Evolutionary conservation across 2,113 vertebrate species (phyloP).

Genomic region (Psittacara wagleri): DNA sequence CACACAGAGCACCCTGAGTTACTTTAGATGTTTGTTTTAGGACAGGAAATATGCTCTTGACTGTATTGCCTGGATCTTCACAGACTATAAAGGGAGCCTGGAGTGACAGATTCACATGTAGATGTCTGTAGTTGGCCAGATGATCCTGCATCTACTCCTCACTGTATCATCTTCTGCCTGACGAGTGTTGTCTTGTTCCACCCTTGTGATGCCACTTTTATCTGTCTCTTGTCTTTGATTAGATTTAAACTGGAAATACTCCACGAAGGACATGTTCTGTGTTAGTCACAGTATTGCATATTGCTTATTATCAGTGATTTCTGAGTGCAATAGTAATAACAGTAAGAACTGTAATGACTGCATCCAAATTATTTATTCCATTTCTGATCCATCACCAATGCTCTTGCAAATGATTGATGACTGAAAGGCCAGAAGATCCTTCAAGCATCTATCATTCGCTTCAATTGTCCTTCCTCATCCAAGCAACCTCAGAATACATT

Average conservation of each 20-base stretch:
- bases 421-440: constrained; percentile 1
- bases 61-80: background rate
- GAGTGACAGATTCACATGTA: background rate
- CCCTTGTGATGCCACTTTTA: background rate
- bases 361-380: background rate
- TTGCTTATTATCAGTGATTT: background rate
- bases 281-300: background rate
- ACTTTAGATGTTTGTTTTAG: background rate
- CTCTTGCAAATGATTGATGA: background rate
- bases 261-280: background rate
- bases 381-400: background rate
- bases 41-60: background rate
- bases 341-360: background rate
- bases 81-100: background rate
- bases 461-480: background rate
- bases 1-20: background rate
- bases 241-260: background rate
- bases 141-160: background rate
- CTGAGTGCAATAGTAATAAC: background rate
- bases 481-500: background rate
- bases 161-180: background rate
- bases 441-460: background rate
- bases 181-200: background rate
- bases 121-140: background rate
- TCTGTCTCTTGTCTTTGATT: background rate